Conservation (phyloP, 2,797 vertebrate genomes). For the Scomberomorus guttatus region DNA sequence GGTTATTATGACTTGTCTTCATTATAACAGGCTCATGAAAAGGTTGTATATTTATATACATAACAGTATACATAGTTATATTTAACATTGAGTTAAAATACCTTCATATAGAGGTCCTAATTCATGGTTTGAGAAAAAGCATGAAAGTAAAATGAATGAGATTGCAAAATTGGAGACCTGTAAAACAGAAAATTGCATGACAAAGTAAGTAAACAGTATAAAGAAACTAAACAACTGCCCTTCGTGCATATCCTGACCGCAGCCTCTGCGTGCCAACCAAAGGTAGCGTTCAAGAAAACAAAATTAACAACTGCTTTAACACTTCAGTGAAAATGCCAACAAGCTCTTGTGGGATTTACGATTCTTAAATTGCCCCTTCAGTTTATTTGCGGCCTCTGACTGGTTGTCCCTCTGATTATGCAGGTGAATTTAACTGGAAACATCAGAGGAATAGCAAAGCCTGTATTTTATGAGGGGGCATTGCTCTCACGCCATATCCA, state of each 20-base stretch:
- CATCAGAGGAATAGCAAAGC: constrained; percentile 63
- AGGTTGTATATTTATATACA: not conserved
- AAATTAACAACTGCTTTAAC: constrained; percentile 80
- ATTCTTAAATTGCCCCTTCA: constrained; percentile 74
- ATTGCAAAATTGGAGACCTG: constrained; percentile 51
- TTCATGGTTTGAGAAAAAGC: constrained; percentile 52
- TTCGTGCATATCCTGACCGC: constrained; percentile 72
- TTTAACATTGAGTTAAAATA: constrained; percentile 1
- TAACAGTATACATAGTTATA: not conserved
- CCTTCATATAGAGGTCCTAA: constrained; percentile 20
- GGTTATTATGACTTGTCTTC: not conserved
- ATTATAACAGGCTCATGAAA: not conserved
- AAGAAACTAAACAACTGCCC: constrained; percentile 59
- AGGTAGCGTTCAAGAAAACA: constrained; percentile 79
- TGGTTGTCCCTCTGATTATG: constrained; percentile 78
- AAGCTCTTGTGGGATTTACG: constrained; percentile 75
- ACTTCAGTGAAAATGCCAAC: constrained; percentile 79
- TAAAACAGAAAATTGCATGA: constrained; percentile 59
- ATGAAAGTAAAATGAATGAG: constrained; percentile 42
- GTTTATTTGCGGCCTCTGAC: constrained; percentile 78
- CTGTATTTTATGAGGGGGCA: constrained; percentile 61
- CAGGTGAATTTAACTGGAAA: constrained; percentile 83
- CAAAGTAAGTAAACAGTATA: constrained; percentile 68
- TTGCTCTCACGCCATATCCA: constrained; percentile 79
- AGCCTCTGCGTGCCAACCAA: constrained; percentile 73